Base-by-base conservation (phyloP, 2,888 invertebrate genomes). In the Euproctis similis region DNA sequence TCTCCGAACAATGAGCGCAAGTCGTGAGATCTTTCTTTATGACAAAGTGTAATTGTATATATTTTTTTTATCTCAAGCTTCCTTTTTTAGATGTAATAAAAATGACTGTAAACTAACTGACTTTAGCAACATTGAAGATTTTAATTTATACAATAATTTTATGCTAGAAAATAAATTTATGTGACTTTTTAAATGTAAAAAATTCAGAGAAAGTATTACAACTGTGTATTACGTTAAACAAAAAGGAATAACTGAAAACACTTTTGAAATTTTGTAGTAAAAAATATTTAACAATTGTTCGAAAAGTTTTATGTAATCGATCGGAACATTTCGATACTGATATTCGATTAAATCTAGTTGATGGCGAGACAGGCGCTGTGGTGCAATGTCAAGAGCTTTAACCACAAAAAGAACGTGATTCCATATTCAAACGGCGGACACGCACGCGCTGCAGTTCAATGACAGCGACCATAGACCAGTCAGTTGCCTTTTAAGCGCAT, bases 311-410 rank as follows among this genome's bases (percentile, higher is more conserved):
- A n/a, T n/a, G n/a, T n/a, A n/a, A n/a, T n/a, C n/a, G n/a, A n/a
- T n/a, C n/a, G n/a, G n/a, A n/a, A n/a, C n/a, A n/a, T n/a, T n/a
- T n/a, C n/a, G n/a, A n/a, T n/a, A n/a, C n/a, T n/a, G n/a, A n/a
- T n/a, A n/a, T n/a, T n/a, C n/a, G n/a, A n/a, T n/a, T n/a, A n/a
- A n/a, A n/a, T n/a, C n/a, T n/a, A n/a, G n/a, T n/a, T n/a, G 63
- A 55, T 64, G 63, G 59, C 69, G 62, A 63, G 66, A 53, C 39
- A 31, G 54, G 47, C 52, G 53, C 36, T 51, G 58, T 53, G 57
- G 42, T 52, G 65, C 77, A 81, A 80, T 80, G 80, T 78, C 78
- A 78, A 78, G 78, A 74, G 61, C 75, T 70, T 56, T 43, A n/a
- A 48, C 62, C 58, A 65, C 64, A 65, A 63, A 73, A 76, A 74